Evolutionary conservation across 2,113 vertebrate species (phyloP), one percentile per base, ranked within the genome.

Genomic region (Mungos mungo): DNA sequence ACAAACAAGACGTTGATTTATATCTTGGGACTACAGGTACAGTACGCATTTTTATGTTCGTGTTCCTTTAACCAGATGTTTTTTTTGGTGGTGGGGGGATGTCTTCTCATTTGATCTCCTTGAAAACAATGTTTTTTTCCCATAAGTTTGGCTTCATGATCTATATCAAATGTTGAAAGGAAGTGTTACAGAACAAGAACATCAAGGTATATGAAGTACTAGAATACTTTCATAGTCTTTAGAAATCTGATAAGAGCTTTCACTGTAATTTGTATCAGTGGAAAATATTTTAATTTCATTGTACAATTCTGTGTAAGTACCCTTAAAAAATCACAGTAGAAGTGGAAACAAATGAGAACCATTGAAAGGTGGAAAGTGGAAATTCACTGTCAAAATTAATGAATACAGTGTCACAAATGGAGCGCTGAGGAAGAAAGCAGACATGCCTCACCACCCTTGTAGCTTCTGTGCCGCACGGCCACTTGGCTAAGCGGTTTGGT

Each of bases 1-100:
- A 99, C 99, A 97, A 99, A 99, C 99, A 99, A 99, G 98, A 99
- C 99, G 47, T 97, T 99, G 97, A 99, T 99, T 98, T 99, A 99
- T 98, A 99, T 99, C 79, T 97, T 99, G 96, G 99, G 99, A 98
- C 98, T 99, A 83, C 99, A 99, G 99, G 99, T 99, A 98, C 98
- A 97, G 98, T 98, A 98, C 97, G 90, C 98, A 84, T 96, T 98
- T 98, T 93, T 95, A 97, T 98, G 50, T 95, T 99, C 92, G 97
- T 72, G 4, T 98, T 98, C 96, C 80, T 98, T 96, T 98, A 86
- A 94, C 18, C 85, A 72, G 69, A 90, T 85, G 6, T 96, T 19
- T 92, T 13, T 38, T 71, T 72, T 57, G 33, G 52, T 76, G 47
- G n/a, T 45, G 66, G 1, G 65, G 4, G 16, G 16, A 2, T 7